phyloP scores from a whole-genome alignment of 1,140 invertebrate genomes.

The Sarcophaga bullata region DNA sequence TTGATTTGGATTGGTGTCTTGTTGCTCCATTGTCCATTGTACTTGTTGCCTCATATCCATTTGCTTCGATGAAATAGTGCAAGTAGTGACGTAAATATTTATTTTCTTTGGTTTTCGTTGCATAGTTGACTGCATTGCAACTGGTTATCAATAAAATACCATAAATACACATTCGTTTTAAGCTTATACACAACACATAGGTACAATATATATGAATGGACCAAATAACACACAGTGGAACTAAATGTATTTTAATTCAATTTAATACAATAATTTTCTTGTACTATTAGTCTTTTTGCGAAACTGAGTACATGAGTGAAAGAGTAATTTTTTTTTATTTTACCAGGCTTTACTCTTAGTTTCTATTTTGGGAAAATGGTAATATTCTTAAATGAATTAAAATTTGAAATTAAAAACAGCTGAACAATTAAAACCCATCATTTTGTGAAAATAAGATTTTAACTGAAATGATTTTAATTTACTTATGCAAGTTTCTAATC shows the following conservation, averaged over 20 bases:
- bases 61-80: conserved; percentile 5
- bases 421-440: too few relatives aligned
- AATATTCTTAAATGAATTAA: too few relatives aligned
- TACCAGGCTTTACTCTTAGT: too few relatives aligned
- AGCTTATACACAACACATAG: background rate
- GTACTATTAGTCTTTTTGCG: too few relatives aligned
- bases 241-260: background rate
- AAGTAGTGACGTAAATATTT: conserved; percentile 15
- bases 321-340: too few relatives aligned
- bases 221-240: background rate
- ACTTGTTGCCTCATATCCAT: conserved; percentile 10
- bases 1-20: background rate
- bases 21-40: conserved; percentile 1
- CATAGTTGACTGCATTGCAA: background rate
- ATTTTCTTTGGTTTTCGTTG: background rate
- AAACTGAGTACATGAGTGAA: too few relatives aligned
- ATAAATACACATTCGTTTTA: background rate
- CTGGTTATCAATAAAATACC: background rate
- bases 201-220: background rate
- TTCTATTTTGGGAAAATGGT: too few relatives aligned
- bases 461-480: too few relatives aligned
- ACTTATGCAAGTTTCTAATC: too few relatives aligned
- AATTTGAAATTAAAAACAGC: too few relatives aligned
- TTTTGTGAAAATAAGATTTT: too few relatives aligned
- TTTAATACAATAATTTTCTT: too few relatives aligned